phyloP scores from a whole-genome alignment of 2,888 invertebrate species.

The Pristionchus maxplancki region DNA sequence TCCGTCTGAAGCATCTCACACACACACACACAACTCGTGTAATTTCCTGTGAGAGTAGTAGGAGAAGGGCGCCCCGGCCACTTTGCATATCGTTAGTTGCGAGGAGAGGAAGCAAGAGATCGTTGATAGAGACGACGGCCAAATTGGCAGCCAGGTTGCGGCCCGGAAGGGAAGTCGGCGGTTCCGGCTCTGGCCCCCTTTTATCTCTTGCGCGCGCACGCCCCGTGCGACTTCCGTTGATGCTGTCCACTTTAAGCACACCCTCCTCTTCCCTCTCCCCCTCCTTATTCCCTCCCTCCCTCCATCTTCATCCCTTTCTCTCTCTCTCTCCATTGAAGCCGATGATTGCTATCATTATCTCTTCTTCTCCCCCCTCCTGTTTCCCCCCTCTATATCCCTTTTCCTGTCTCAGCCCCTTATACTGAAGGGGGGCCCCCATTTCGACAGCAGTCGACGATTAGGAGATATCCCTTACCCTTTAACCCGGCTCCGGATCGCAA shows the following conservation, averaged over 20 bases:
- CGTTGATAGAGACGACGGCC: not conserved
- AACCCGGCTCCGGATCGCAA: not conserved
- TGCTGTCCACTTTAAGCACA: slow-evolving; percentile 25
- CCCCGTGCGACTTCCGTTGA: slow-evolving; percentile 23
- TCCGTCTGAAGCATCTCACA: not conserved
- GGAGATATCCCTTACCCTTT: not conserved
- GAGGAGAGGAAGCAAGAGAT: not conserved
- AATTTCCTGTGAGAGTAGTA: slow-evolving; percentile 5
- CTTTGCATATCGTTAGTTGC: slow-evolving; percentile 12
- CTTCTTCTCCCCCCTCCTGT: not conserved
- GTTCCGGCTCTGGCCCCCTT: slow-evolving; percentile 1
- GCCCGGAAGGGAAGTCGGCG: not conserved
- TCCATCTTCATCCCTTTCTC: not conserved
- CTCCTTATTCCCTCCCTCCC: not conserved
- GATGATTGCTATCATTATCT: slow-evolving; percentile 46
- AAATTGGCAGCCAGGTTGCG: not conserved
- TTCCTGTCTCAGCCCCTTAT: not conserved
- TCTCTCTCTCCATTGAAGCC: not conserved
- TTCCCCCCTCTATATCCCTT: not conserved
- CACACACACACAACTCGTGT: not conserved
- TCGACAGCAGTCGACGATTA: not conserved
- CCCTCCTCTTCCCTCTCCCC: not conserved
- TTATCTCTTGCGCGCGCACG: slow-evolving; percentile 14
- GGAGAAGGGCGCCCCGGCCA: not conserved
- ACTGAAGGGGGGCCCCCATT: not conserved